These are phyloP conservation scores for Eulemur mongoz DNA, from an alignment of 2,797 vertebrate genomes.

Conservation along the genomic window DNA sequence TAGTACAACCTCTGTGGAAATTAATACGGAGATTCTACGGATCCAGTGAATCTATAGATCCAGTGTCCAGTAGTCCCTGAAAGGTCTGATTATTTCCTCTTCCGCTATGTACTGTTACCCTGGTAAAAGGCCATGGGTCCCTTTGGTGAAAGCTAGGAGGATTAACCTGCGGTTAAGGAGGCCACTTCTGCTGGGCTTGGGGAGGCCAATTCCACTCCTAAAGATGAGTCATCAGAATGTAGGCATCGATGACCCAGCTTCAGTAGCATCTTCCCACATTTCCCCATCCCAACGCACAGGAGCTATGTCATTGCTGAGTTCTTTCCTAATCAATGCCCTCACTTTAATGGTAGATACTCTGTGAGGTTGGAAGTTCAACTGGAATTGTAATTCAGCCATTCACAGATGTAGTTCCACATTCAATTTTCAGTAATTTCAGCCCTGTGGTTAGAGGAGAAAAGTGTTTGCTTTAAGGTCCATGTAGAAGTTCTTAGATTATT, in stretches of 20 bases:
- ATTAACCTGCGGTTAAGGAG: not conserved
- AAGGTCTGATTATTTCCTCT: not conserved
- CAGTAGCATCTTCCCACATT: not conserved
- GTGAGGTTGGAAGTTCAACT: not conserved
- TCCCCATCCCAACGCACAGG: fast-evolving
- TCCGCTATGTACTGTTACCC: not conserved
- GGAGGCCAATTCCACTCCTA: not conserved
- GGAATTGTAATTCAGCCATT: not conserved
- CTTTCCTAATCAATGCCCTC: not conserved
- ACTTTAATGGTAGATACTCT: not conserved
- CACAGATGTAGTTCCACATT: not conserved
- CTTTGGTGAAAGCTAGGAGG: not conserved
- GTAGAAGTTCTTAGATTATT: not conserved
- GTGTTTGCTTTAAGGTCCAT: too few relatives aligned
- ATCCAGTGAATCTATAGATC: not conserved
- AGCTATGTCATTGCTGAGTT: not conserved
- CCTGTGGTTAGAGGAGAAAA: not conserved
- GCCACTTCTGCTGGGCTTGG: not conserved
- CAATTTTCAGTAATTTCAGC: not conserved
- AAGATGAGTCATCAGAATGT: not conserved
- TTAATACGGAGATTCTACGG: too few relatives aligned
- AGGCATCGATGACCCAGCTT: not conserved
- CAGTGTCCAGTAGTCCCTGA: too few relatives aligned
- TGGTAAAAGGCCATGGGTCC: not conserved
- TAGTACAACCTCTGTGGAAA: too few relatives aligned